phyloP scores from a whole-genome alignment of 2,888 invertebrate species.

The Therioaphis trifolii region DNA sequence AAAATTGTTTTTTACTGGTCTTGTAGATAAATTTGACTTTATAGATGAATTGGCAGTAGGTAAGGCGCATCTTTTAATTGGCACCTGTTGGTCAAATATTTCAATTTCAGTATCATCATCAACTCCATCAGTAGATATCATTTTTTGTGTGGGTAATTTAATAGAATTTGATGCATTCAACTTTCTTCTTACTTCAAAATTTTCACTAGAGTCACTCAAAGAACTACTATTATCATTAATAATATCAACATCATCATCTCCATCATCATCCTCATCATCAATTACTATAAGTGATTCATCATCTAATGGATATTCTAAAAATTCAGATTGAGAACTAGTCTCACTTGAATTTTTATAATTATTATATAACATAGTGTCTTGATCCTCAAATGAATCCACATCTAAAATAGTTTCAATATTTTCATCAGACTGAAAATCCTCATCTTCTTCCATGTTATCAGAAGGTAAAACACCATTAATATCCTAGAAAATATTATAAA shows the following conservation, averaged over 20 bases:
- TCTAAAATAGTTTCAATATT: slow-evolving; percentile 40
- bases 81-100: background rate
- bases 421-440: slow-evolving; percentile 34
- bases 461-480: background rate
- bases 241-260: background rate
- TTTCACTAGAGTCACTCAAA: background rate
- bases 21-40: background rate
- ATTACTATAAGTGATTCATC: slow-evolving; percentile 24
- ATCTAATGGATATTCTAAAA: background rate
- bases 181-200: background rate
- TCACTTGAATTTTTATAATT: slow-evolving; percentile 30
- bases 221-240: background rate
- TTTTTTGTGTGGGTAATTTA: background rate
- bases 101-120: background rate
- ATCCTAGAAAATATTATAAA: slow-evolving; percentile 15
- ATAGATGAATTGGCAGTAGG: background rate
- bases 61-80: background rate
- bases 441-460: slow-evolving; percentile 21
- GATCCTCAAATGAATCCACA: slow-evolving; percentile 18
- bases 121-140: background rate
- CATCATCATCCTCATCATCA: background rate
- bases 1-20: slow-evolving; percentile 18
- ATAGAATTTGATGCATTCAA: background rate
- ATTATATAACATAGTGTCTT: background rate
- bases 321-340: slow-evolving; percentile 3